Evolutionary conservation across 1,140 invertebrate genomes (phyloP).

Genomic region (Holotrichia oblita): DNA sequence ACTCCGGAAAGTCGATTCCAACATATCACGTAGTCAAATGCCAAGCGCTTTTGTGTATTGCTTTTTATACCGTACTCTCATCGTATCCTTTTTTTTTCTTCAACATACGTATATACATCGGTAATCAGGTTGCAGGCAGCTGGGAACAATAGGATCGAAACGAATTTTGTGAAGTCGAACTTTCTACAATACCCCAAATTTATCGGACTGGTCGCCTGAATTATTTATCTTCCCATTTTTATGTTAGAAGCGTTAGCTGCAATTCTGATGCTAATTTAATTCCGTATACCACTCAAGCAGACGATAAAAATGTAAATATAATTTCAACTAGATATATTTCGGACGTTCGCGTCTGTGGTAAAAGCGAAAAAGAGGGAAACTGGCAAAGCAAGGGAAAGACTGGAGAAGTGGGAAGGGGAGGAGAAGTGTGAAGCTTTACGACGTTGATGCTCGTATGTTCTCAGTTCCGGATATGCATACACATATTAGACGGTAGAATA

Average conservation of each 20-base stretch:
- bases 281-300: slow-evolving; percentile 16
- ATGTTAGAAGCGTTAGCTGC: slow-evolving; percentile 28
- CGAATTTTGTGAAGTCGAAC: not conserved
- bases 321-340: slow-evolving; percentile 35
- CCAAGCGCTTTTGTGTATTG: too few species aligned
- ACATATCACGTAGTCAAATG: too few species aligned
- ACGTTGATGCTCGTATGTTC: not conserved
- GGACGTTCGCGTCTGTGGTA: not conserved
- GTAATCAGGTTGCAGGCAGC: not conserved
- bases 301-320: slow-evolving; percentile 36
- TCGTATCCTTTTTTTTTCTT: too few species aligned
- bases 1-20: too few species aligned
- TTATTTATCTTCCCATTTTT: slow-evolving; percentile 34
- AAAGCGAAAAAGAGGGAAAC: not conserved
- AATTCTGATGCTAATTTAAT: slow-evolving; percentile 37
- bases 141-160: not conserved
- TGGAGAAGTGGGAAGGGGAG: too few species aligned
- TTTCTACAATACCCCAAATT: slow-evolving; percentile 1
- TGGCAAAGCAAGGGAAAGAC: not conserved
- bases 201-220: slow-evolving; percentile 20
- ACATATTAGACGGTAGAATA: too few species aligned
- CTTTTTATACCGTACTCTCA: too few species aligned
- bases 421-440: slow-evolving; percentile 2
- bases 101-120: not conserved
- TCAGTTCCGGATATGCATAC: too few species aligned